Percentiles rank a stretch among this genome's conserved stretches.
Conservation (phyloP, 2,797 vertebrate genomes). For the Karalla daura region DNA sequence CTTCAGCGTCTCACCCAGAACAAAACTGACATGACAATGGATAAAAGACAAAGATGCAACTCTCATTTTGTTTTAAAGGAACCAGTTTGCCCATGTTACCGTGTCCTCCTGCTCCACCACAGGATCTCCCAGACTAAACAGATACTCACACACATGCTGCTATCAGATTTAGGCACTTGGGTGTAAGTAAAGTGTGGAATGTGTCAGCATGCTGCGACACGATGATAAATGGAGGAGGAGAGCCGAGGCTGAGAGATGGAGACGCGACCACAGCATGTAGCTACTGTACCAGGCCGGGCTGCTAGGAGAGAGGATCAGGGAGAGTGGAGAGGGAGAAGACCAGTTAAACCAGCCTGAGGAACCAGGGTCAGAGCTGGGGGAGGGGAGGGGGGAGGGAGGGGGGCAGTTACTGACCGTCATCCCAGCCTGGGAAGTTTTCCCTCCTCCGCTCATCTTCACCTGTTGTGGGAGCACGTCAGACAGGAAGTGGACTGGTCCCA, state of each 20-base stretch:
- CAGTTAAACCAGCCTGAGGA: background rate
- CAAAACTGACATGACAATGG: background rate
- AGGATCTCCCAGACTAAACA: slow-evolving; percentile 38
- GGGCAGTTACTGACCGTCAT: slow-evolving; percentile 36
- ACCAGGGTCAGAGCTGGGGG: slow-evolving; percentile 17
- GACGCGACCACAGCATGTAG: slow-evolving; percentile 34
- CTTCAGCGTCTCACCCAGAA: slow-evolving; percentile 14
- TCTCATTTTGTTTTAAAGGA: no score
- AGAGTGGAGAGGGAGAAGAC: slow-evolving; percentile 4
- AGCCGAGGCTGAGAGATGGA: slow-evolving; percentile 26
- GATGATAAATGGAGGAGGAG: slow-evolving; percentile 51
- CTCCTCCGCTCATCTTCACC: slow-evolving; percentile 22
- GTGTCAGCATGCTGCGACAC: slow-evolving; percentile 60
- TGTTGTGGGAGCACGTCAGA: no score
- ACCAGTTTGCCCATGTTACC: background rate
- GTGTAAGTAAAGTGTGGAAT: slow-evolving; percentile 61
- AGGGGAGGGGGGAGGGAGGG: background rate
- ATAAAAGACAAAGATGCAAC: no score
- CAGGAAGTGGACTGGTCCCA: no score
- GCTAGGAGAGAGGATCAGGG: slow-evolving; percentile 28
- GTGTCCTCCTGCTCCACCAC: slow-evolving; percentile 21
- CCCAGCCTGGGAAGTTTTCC: slow-evolving; percentile 17
- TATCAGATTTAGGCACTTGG: slow-evolving; percentile 56
- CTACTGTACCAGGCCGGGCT: slow-evolving; percentile 22
- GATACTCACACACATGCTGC: slow-evolving; percentile 30